Percentiles rank a stretch among this genome's conserved stretches.
Conservation (phyloP, 2,797 vertebrate species). For the Anguilla marmorata region DNA sequence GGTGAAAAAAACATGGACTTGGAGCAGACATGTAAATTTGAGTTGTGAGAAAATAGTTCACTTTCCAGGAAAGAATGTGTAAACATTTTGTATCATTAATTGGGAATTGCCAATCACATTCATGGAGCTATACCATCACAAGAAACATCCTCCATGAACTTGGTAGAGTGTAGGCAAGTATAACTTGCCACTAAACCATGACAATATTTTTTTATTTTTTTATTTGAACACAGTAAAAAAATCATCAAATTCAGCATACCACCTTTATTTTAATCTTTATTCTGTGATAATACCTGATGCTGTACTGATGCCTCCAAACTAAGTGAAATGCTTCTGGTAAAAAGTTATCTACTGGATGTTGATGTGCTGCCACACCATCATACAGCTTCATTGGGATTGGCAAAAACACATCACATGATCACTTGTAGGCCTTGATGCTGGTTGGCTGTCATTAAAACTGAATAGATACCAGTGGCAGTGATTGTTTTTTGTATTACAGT, state of each 20-base stretch:
- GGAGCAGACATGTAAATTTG: background rate
- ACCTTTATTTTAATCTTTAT: too few relatives aligned
- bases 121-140: too few relatives aligned
- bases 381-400: background rate
- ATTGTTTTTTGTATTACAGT: background rate
- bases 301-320: too few relatives aligned
- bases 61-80: background rate
- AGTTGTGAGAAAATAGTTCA: background rate
- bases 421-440: background rate
- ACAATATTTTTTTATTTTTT: too few relatives aligned
- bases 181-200: too few relatives aligned
- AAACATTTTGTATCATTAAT: background rate
- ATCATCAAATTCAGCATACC: too few relatives aligned
- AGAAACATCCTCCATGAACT: too few relatives aligned
- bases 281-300: too few relatives aligned
- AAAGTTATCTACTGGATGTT: background rate
- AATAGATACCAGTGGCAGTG: background rate
- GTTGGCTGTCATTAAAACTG: background rate
- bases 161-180: too few relatives aligned
- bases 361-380: too few relatives aligned
- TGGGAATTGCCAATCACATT: background rate
- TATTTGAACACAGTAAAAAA: too few relatives aligned
- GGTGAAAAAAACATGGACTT: background rate
- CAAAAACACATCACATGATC: background rate
- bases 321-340: background rate